These are phyloP conservation scores for Aporophyla lueneburgensis DNA, from an alignment of 2,888 invertebrate species.

Conservation along the genomic window DNA sequence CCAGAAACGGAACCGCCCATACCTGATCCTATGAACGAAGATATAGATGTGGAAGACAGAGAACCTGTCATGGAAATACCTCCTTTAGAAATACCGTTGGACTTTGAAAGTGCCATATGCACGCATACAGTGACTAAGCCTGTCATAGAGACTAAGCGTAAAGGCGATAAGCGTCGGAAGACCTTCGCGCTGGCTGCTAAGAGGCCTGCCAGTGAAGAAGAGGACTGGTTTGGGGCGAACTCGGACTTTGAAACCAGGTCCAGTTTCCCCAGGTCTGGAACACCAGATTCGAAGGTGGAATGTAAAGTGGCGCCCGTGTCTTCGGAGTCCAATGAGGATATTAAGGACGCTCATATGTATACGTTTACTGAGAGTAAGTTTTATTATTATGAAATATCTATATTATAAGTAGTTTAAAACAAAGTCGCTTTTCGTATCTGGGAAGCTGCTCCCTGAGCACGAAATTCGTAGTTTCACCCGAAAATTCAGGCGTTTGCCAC, in stretches of 20 bases:
- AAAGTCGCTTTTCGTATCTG: background rate
- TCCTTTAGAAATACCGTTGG: conserved; percentile 67
- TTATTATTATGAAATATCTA: background rate
- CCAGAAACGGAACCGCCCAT: conserved; percentile 71
- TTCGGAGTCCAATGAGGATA: conserved; percentile 81
- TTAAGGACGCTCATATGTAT: conserved; percentile 77
- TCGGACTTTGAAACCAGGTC: conserved; percentile 86
- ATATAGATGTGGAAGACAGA: conserved; percentile 57
- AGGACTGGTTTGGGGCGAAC: conserved; percentile 80
- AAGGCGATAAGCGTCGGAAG: conserved; percentile 74
- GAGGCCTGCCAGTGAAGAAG: conserved; percentile 80
- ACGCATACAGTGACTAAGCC: conserved; percentile 86
- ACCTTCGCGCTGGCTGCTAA: conserved; percentile 74
- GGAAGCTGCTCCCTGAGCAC: too few species aligned
- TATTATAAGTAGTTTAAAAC: background rate
- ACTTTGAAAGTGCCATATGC: conserved; percentile 85
- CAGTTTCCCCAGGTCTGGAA: conserved; percentile 84
- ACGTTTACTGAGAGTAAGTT: conserved; percentile 85
- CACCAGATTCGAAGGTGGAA: conserved; percentile 84
- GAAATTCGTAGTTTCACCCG: too few species aligned
- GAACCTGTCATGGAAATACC: conserved; percentile 62
- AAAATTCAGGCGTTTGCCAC: too few species aligned
- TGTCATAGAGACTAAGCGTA: conserved; percentile 66
- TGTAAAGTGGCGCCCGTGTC: conserved; percentile 70
- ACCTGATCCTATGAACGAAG: conserved; percentile 63